Percentiles rank a stretch among this genome's conserved stretches.
Conservation (phyloP, 2,113 vertebrate genomes). For the Cynoglossus semilaevis region DNA sequence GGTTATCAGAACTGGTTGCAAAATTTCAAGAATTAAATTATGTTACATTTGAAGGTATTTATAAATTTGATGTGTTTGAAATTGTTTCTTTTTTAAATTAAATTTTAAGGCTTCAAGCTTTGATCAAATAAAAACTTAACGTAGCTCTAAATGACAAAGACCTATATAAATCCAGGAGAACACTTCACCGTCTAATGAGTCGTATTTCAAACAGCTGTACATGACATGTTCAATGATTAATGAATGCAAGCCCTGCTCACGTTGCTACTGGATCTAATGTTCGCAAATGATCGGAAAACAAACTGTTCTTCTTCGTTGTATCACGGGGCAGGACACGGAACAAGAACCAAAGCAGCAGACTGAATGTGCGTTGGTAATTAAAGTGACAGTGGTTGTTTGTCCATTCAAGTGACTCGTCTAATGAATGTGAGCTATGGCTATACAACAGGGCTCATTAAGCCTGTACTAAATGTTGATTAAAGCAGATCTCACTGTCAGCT, state of each 20-base stretch:
- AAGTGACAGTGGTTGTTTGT: conserved; percentile 19
- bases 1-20: too few relatives aligned
- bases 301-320: conserved; percentile 16
- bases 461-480: conserved; percentile 2
- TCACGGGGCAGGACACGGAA: conserved; percentile 10
- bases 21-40: too few relatives aligned
- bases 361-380: conserved; percentile 34
- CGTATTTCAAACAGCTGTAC: too few relatives aligned
- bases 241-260: not conserved
- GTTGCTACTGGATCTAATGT: conserved; percentile 7
- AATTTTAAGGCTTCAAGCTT: too few relatives aligned
- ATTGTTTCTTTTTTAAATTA: too few relatives aligned
- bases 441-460: conserved; percentile 7
- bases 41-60: too few relatives aligned
- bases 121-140: too few relatives aligned
- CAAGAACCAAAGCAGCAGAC: not conserved
- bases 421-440: conserved; percentile 27
- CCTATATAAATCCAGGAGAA: too few relatives aligned
- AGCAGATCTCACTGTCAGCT: conserved; percentile 5
- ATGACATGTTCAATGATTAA: too few relatives aligned
- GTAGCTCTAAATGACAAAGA: too few relatives aligned
- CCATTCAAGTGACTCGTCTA: conserved; percentile 29
- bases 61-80: too few relatives aligned
- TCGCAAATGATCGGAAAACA: conserved; percentile 14
- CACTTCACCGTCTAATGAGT: too few relatives aligned